Percentiles rank a stretch among this genome's conserved stretches.
phyloP scores from a whole-genome alignment of 2,113 vertebrate species.

The Sceloporus tristichus region DNA sequence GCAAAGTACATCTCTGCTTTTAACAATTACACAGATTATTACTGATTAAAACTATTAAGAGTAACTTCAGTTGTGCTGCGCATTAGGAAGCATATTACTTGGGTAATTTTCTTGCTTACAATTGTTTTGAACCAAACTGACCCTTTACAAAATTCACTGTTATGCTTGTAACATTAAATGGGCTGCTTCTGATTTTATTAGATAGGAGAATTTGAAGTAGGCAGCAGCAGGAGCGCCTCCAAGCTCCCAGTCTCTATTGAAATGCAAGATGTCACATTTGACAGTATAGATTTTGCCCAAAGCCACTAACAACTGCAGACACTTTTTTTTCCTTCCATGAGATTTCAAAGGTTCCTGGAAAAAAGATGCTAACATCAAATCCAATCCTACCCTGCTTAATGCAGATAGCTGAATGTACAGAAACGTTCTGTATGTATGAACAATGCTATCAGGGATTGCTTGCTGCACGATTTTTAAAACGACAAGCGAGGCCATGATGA shows the following conservation, averaged over 20 bases:
- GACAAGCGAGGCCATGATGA: background rate
- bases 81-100: constrained; percentile 13
- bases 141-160: constrained; percentile 10
- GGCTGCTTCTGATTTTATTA: constrained; percentile 7
- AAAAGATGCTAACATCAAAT: constrained; percentile 22
- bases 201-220: background rate
- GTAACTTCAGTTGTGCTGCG: constrained; percentile 3
- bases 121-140: constrained; percentile 20
- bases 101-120: constrained; percentile 27
- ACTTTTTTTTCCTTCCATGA: background rate
- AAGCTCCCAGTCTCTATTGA: background rate
- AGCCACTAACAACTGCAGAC: background rate
- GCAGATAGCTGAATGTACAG: background rate
- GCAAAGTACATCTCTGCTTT: constrained; percentile 14
- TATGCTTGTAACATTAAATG: background rate
- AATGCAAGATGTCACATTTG: background rate
- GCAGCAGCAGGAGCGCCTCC: background rate
- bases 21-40: constrained; percentile 29
- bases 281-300: background rate
- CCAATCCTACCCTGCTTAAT: background rate
- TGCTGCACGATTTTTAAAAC: constrained; percentile 7
- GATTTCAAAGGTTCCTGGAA: constrained; percentile 6
- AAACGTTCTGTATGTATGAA: background rate
- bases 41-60: constrained; percentile 31
- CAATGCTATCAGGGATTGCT: background rate